A percentile compares a stretch with the other conserved stretches of the same genome.
Evolutionary conservation across 2,888 invertebrate species (phyloP).

Genomic region (Sepiola atlantica): DNA sequence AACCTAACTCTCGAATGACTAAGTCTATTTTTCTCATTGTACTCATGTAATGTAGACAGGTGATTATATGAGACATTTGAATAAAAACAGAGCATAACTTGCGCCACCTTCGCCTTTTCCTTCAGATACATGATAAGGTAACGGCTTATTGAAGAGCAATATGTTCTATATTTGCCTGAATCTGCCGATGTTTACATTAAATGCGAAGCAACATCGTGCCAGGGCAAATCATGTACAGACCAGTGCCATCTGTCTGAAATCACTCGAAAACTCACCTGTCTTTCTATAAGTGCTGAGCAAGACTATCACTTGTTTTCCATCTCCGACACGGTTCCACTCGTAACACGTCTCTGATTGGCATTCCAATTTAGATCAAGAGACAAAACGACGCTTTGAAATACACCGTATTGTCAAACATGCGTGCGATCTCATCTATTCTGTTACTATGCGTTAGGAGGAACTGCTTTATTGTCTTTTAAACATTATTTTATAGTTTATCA

Average conservation of each 20-base stretch:
- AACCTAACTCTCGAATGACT: neutral
- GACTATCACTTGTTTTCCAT: neutral
- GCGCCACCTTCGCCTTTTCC: neutral
- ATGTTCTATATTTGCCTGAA: neutral
- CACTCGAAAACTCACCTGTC: neutral
- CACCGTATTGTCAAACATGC: neutral
- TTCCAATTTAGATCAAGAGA: neutral
- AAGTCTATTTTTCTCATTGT: neutral
- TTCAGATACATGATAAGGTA: neutral
- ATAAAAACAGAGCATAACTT: neutral
- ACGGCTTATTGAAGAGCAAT: neutral
- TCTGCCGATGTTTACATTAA: neutral
- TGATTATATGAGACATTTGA: neutral
- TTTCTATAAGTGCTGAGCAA: conserved; percentile 18
- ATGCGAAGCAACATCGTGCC: neutral
- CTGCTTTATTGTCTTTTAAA: no score
- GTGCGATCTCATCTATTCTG: no score
- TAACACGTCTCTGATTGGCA: neutral
- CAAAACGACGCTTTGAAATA: neutral
- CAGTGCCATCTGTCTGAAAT: neutral
- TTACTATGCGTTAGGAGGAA: no score
- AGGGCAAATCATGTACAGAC: neutral
- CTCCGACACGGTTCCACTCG: neutral
- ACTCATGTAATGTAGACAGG: neutral
- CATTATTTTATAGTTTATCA: no score